A percentile compares a stretch with the other conserved stretches of the same genome.
phyloP scores from a whole-genome alignment of 2,797 vertebrate genomes.

The Crenuchus spilurus region DNA sequence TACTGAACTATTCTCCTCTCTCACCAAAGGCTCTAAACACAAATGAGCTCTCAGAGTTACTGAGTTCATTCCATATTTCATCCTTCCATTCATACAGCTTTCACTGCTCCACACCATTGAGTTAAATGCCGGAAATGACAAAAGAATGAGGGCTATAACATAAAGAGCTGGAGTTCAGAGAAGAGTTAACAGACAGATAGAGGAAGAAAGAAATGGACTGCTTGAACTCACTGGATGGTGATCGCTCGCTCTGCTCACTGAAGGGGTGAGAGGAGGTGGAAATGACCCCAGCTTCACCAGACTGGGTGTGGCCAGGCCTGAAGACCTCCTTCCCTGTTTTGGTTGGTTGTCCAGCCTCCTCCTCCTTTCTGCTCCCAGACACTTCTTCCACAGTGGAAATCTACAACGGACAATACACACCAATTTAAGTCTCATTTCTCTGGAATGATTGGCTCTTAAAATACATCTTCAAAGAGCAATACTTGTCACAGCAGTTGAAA shows the following conservation, averaged over 20 bases:
- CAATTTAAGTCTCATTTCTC: background rate
- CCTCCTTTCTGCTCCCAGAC: constrained; percentile 61
- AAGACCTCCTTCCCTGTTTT: constrained; percentile 48
- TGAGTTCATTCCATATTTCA: background rate
- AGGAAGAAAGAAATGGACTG: background rate
- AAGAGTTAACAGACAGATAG: background rate
- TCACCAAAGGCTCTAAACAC: background rate
- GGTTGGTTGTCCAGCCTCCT: constrained; percentile 38
- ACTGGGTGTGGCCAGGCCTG: constrained; percentile 50
- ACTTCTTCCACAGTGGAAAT: constrained; percentile 63
- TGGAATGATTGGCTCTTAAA: background rate
- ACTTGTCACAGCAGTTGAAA: background rate
- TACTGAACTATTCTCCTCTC: too few relatives aligned
- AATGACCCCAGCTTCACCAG: constrained; percentile 62
- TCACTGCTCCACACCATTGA: background rate
- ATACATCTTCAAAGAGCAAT: background rate
- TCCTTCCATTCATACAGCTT: background rate
- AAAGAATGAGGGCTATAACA: background rate
- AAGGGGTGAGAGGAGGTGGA: constrained; percentile 60
- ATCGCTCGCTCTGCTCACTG: constrained; percentile 66
- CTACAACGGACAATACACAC: constrained; percentile 71
- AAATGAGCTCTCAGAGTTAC: background rate
- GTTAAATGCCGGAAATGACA: background rate
- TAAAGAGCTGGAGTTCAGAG: background rate
- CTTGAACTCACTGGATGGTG: constrained; percentile 80